phyloP scores from a whole-genome alignment of 2,113 vertebrate species.

The Zingel zingel region DNA sequence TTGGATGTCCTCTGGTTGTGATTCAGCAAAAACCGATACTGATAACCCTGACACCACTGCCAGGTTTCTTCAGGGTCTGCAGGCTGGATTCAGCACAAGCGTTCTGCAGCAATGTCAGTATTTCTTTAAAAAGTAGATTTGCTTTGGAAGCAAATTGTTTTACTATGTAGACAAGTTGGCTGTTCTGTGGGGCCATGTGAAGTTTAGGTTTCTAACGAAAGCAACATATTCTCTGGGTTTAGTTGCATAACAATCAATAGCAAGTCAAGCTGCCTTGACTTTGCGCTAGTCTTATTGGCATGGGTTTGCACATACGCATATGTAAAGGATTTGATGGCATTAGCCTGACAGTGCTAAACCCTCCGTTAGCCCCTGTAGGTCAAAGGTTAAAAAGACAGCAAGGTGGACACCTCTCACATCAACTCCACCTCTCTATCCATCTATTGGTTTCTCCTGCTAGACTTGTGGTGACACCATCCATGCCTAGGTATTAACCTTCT shows the following conservation, averaged over 20 bases:
- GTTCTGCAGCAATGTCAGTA: neutral
- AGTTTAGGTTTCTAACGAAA: conserved; percentile 7
- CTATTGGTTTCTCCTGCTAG: conserved; percentile 12
- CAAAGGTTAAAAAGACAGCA: conserved; percentile 61
- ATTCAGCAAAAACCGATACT: conserved; percentile 3
- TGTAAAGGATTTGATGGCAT: conserved; percentile 75
- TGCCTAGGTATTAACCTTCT: conserved; percentile 58
- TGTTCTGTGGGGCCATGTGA: neutral
- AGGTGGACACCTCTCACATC: conserved; percentile 39
- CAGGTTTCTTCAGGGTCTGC: neutral
- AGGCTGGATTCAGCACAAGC: neutral
- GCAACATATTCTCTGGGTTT: conserved; percentile 30
- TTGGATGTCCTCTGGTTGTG: neutral
- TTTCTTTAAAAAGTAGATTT: neutral
- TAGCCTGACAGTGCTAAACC: conserved; percentile 73
- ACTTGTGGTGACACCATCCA: conserved; percentile 14
- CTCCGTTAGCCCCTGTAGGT: conserved; percentile 58
- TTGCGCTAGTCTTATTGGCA: conserved; percentile 50
- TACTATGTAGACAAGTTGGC: neutral
- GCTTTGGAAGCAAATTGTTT: neutral
- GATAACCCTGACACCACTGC: neutral
- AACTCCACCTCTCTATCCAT: conserved; percentile 20
- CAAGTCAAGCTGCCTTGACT: conserved; percentile 54
- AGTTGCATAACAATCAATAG: conserved; percentile 56
- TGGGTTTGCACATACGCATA: conserved; percentile 56